A percentile compares a stretch with the other conserved stretches of the same genome.
Conservation (phyloP, 2,113 vertebrate species). For the Microcebus ravelobensis region DNA sequence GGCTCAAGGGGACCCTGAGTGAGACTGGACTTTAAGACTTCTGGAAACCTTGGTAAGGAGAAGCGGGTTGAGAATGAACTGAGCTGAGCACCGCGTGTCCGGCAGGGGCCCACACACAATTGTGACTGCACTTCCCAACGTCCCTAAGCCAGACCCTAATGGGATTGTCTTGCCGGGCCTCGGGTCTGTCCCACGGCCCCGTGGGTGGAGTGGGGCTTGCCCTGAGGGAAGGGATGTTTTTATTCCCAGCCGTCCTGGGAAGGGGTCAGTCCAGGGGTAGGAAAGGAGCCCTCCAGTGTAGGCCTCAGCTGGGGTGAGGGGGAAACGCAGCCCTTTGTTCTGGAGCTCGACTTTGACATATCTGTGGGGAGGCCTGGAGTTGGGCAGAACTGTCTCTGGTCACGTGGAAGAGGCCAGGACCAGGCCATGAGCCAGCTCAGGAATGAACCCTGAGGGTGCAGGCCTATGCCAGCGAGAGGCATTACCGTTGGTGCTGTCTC, state of each 20-base stretch:
- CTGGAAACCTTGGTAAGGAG: not conserved
- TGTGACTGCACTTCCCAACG: not conserved
- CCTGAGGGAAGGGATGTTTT: not conserved
- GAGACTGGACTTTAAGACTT: not conserved
- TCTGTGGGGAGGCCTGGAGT: not conserved
- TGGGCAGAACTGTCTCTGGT: not conserved
- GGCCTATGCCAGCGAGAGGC: not conserved
- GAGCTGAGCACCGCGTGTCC: not conserved
- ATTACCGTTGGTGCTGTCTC: not conserved
- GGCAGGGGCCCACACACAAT: fast-evolving
- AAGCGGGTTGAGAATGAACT: not conserved
- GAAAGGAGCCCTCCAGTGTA: not conserved
- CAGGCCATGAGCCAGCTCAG: not conserved
- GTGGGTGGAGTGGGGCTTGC: not conserved
- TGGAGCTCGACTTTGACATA: not conserved
- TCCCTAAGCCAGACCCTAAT: not conserved
- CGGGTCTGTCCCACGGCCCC: too few species aligned
- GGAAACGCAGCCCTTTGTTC: not conserved
- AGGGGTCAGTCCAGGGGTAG: not conserved
- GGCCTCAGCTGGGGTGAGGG: not conserved
- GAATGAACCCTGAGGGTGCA: not conserved
- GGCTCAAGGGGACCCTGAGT: not conserved
- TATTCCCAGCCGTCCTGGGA: too few species aligned
- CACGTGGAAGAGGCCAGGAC: not conserved
- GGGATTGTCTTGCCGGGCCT: not conserved